phyloP scores from a whole-genome alignment of 2,113 vertebrate species.

The Lagopus leucura region DNA sequence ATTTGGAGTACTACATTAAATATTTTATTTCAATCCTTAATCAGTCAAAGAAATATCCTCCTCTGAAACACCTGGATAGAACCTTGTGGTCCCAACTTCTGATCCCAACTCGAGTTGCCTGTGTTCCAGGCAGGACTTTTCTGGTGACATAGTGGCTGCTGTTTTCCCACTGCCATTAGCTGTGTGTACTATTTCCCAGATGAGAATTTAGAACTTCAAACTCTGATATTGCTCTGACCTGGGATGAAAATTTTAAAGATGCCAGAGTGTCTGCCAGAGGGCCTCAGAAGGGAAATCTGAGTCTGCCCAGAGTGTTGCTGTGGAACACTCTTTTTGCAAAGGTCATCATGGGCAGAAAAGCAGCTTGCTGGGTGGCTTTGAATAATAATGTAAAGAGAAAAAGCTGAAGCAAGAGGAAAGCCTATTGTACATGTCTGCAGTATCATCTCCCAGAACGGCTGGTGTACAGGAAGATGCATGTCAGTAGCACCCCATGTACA shows the following conservation, averaged over 20 bases:
- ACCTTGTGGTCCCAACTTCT: background rate
- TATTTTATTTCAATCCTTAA: background rate
- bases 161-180: background rate
- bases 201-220: background rate
- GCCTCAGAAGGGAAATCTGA: background rate
- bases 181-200: background rate
- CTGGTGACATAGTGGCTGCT: background rate
- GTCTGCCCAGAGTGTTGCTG: background rate
- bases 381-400: background rate
- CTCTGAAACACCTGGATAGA: background rate
- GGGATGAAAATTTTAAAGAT: background rate
- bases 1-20: background rate
- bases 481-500: background rate
- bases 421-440: rapidly evolving
- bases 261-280: background rate
- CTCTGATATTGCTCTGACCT: background rate
- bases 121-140: background rate
- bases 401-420: background rate
- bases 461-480: background rate
- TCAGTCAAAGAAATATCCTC: background rate
- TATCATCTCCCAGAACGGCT: background rate
- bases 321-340: background rate
- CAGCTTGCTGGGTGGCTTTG: background rate
- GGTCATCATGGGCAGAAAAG: background rate
- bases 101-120: background rate